A percentile compares a stretch with the other conserved stretches of the same genome.
Evolutionary conservation across 2,113 vertebrate genomes (phyloP).

Genomic region (Syrrhaptes paradoxus): DNA sequence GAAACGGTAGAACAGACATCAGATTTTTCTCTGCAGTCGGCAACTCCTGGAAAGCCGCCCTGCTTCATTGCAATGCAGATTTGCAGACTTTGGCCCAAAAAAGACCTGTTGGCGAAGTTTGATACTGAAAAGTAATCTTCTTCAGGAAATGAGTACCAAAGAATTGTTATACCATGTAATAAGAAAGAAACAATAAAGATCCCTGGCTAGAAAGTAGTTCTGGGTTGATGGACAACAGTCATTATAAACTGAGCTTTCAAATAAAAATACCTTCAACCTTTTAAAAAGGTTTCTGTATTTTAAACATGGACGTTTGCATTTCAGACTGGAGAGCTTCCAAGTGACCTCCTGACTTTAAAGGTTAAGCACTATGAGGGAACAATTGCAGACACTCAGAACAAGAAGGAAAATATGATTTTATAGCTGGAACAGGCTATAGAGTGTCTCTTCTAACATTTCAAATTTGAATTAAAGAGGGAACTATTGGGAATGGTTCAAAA

Average conservation of each 20-base stretch:
- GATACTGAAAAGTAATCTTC: slow-evolving; percentile 78
- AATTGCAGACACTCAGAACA: slow-evolving; percentile 39
- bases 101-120: slow-evolving; percentile 65
- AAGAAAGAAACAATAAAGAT: slow-evolving; percentile 76
- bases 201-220: slow-evolving; percentile 66
- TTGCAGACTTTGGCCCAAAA: slow-evolving; percentile 58
- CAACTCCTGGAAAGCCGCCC: slow-evolving; percentile 46
- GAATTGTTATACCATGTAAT: slow-evolving; percentile 70
- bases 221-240: slow-evolving; percentile 64
- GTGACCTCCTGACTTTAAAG: slow-evolving; percentile 51
- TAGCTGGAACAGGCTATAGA: slow-evolving; percentile 44
- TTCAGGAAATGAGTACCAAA: slow-evolving; percentile 78
- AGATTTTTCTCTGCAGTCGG: slow-evolving; percentile 34
- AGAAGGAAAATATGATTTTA: slow-evolving; percentile 63
- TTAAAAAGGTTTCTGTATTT: slow-evolving; percentile 71
- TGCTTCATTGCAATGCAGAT: slow-evolving; percentile 44
- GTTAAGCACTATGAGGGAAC: slow-evolving; percentile 47
- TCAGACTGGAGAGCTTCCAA: slow-evolving; percentile 72
- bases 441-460: slow-evolving; percentile 53
- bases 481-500: slow-evolving; percentile 20
- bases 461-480: slow-evolving; percentile 44
- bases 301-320: slow-evolving; percentile 71
- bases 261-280: slow-evolving; percentile 72
- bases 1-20: slow-evolving; percentile 31
- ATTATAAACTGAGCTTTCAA: slow-evolving; percentile 69